Conservation (phyloP, 2,888 invertebrate species). For the Drepana falcataria region DNA sequence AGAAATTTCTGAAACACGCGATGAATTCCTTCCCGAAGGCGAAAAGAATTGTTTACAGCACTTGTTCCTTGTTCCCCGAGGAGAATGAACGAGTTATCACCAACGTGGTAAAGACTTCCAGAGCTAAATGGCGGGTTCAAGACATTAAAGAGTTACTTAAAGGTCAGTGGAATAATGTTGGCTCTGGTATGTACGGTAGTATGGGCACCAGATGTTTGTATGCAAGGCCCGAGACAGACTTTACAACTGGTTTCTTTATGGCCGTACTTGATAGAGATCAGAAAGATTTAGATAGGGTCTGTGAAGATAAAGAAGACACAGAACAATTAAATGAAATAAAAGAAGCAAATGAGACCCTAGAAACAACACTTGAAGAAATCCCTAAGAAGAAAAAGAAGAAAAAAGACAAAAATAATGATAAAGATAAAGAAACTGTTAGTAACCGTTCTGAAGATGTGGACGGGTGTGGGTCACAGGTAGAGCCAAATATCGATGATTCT, state of each 20-base stretch:
- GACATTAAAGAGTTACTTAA: slow-evolving; percentile 80
- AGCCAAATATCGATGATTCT: slow-evolving; percentile 5
- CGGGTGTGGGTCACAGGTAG: slow-evolving; percentile 14
- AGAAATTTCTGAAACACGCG: slow-evolving; percentile 90
- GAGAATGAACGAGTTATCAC: slow-evolving; percentile 96
- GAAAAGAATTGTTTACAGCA: slow-evolving; percentile 95
- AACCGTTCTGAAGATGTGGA: slow-evolving; percentile 1
- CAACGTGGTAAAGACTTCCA: slow-evolving; percentile 80
- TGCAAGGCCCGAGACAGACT: slow-evolving; percentile 85
- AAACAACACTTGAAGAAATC: slow-evolving; percentile 5
- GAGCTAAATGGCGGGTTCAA: slow-evolving; percentile 80
- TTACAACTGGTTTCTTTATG: slow-evolving; percentile 96
- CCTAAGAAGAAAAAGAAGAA: slow-evolving; percentile 33
- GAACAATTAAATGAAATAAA: slow-evolving; percentile 5
- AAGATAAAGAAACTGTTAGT: slow-evolving; percentile 5
- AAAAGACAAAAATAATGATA: slow-evolving; percentile 9
- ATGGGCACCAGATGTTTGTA: slow-evolving; percentile 88
- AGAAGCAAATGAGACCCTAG: neutral
- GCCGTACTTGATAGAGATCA: slow-evolving; percentile 88
- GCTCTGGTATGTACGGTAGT: slow-evolving; percentile 81
- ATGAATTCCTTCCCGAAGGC: slow-evolving; percentile 89
- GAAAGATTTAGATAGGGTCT: slow-evolving; percentile 44
- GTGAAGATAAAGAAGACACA: slow-evolving; percentile 3
- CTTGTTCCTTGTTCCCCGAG: slow-evolving; percentile 92
- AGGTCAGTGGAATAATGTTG: slow-evolving; percentile 83